Evolutionary conservation across 92 coral and sea anemone species (phyloP).

Genomic region (Diadumene lineata): DNA sequence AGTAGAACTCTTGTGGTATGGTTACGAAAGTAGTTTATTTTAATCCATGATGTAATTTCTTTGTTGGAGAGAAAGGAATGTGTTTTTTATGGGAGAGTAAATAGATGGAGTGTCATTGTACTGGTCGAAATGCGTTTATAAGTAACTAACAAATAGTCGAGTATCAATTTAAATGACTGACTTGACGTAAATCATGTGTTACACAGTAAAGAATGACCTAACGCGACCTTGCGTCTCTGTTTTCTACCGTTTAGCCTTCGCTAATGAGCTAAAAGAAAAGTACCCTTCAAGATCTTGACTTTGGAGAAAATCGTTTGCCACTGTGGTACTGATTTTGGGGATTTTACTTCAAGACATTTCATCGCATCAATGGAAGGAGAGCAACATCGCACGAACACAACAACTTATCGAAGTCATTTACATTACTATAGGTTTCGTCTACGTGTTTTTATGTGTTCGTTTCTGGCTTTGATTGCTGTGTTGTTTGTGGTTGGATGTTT

Average conservation of each 20-base stretch:
- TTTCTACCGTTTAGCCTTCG: constrained; percentile 31
- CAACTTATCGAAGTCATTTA: constrained; percentile 36
- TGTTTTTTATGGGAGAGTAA: background rate
- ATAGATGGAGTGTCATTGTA: constrained; percentile 15
- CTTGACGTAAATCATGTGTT: constrained; percentile 28
- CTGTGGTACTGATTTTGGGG: background rate
- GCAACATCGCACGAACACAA: background rate
- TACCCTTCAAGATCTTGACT: constrained; percentile 4
- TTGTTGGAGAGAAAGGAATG: constrained; percentile 21
- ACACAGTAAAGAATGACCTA: constrained; percentile 14
- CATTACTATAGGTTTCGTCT: constrained; percentile 62
- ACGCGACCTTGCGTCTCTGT: constrained; percentile 66
- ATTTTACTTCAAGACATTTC: background rate
- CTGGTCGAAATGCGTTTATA: background rate
- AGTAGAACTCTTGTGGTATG: no score
- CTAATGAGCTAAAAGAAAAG: constrained; percentile 23
- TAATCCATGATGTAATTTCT: no score
- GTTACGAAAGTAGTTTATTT: no score
- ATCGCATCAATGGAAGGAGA: constrained; percentile 5
- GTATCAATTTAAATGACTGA: background rate
- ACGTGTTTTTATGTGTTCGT: constrained; percentile 67
- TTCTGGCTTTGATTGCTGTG: constrained; percentile 52
- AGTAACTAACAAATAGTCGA: background rate
- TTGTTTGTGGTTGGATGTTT: constrained; percentile 57
- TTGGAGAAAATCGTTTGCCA: background rate